These are phyloP conservation scores for Leucoptera coffeella DNA, from an alignment of 2,888 invertebrate species.

Conservation along the genomic window DNA sequence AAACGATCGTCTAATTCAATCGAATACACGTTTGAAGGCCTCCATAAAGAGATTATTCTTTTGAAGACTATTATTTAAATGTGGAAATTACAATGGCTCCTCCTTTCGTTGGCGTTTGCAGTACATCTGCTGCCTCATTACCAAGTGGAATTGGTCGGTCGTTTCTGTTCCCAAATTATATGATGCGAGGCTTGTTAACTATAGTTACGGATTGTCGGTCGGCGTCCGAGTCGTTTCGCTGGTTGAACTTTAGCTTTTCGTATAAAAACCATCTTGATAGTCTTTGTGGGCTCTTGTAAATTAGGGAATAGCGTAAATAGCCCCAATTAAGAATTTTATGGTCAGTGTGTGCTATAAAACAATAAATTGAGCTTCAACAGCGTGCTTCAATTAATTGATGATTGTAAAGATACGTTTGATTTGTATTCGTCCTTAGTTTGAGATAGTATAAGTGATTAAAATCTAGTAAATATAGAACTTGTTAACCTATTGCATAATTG, in stretches of 20 bases:
- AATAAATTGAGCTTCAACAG: too few species aligned
- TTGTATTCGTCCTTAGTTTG: too few species aligned
- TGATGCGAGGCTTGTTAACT: conserved; percentile 24
- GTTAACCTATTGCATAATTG: too few species aligned
- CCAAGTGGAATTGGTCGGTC: conserved; percentile 14
- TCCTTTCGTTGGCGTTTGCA: conserved; percentile 7
- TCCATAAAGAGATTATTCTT: conserved; percentile 16
- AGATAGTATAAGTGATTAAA: too few species aligned
- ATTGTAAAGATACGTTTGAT: too few species aligned
- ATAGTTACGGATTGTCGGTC: conserved; percentile 7
- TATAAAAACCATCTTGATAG: conserved; percentile 26
- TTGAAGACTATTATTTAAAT: conserved; percentile 26
- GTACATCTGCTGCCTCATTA: conserved; percentile 23
- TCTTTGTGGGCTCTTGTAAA: conserved; percentile 41
- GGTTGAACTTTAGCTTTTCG: conserved; percentile 7
- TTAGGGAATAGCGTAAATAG: conserved; percentile 38
- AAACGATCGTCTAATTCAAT: conserved; percentile 11
- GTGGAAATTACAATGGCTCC: conserved; percentile 35
- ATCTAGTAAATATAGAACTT: too few species aligned
- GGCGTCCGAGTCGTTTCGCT: conserved; percentile 10
- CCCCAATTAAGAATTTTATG: conserved; percentile 47
- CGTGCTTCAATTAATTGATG: too few species aligned
- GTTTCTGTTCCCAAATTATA: conserved; percentile 28
- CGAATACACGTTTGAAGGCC: too few species aligned
- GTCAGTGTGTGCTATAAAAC: conserved; percentile 40